A percentile compares a stretch with the other conserved stretches of the same genome.
These are phyloP conservation scores for Threskiornis aethiopicus DNA, from an alignment of 2,797 vertebrate genomes.

Conservation along the genomic window DNA sequence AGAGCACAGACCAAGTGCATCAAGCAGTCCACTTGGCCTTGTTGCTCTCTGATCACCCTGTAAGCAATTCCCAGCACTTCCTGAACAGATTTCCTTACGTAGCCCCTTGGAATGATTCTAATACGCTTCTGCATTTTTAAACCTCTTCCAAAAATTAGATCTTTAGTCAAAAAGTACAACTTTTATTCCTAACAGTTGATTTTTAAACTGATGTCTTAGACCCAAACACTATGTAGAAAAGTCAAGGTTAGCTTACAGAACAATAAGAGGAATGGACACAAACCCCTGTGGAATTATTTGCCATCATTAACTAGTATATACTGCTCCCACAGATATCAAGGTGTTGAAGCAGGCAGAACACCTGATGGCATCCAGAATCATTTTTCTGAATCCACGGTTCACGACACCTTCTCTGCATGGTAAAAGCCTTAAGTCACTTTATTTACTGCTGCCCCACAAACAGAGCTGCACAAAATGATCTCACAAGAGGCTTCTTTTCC, in stretches of 20 bases:
- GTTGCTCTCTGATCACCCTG: neutral
- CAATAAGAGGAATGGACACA: accelerated
- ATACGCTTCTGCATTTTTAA: neutral
- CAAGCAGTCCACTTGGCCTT: neutral
- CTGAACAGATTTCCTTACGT: neutral
- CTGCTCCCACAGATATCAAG: neutral
- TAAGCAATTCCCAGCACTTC: neutral
- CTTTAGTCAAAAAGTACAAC: neutral
- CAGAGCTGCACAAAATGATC: neutral
- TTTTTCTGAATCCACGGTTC: slow-evolving; percentile 30
- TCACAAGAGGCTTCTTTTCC: neutral
- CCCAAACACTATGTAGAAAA: neutral
- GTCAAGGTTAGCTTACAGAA: neutral
- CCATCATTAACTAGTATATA: neutral
- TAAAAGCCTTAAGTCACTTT: neutral
- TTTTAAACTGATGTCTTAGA: neutral
- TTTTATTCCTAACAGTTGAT: neutral
- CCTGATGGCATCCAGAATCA: neutral
- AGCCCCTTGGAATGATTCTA: neutral
- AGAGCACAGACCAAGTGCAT: neutral
- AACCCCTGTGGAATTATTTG: neutral
- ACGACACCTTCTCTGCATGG: neutral
- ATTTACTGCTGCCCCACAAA: neutral
- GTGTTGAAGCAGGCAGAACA: slow-evolving; percentile 53
- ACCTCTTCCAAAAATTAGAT: neutral